Evolutionary conservation across 1,140 invertebrate genomes (phyloP), one percentile per base, ranked within the genome.

Genomic region (Conopomorpha cramerella): DNA sequence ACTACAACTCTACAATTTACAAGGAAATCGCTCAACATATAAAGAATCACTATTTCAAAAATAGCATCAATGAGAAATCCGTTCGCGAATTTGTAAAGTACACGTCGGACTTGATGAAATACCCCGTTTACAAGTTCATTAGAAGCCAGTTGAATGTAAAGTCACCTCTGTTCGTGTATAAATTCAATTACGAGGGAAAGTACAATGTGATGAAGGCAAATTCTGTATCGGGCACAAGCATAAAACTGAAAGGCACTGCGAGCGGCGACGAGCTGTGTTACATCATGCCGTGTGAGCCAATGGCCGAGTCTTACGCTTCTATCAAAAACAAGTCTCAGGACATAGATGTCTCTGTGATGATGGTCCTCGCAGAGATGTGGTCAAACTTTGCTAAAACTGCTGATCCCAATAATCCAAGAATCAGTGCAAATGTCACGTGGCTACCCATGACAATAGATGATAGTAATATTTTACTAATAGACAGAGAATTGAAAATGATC

Each of bases 311-410:
- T 41, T 73, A 73, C 28, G 43, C 57, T 3, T 54, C 58, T 41
- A 32, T 64, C 10, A 57, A 41, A 36, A 38, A 46, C n/a, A 34
- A 55, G 15, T 28, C 31, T 2, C 12, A 39, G n/a, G 43, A 55
- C 36, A 49, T 6, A 38, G 64, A 73, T 28, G 58, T 44, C 56
- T 40, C 26, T 11, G 57, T 73, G 37, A 63, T 77, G 11, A 61
- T 47, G 34, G 40, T 59, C 39, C 52, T 79, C n/a, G 44, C 60
- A 2, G 46, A 50, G 39, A 39, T 79, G 39, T 80, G 77, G 77
- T 41, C 66, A 2, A 77, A 78, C 51, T 81, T 81, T 54, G 77
- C 70, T 4, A 76, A 71, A 50, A 52, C 34, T 38, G 70, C 66
- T 3, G 40, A 76, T 34, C 76, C 77, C 8, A 76, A 62, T 55